Base-by-base conservation (phyloP, 2,888 invertebrate genomes). In the Synergus gifuensis region DNA sequence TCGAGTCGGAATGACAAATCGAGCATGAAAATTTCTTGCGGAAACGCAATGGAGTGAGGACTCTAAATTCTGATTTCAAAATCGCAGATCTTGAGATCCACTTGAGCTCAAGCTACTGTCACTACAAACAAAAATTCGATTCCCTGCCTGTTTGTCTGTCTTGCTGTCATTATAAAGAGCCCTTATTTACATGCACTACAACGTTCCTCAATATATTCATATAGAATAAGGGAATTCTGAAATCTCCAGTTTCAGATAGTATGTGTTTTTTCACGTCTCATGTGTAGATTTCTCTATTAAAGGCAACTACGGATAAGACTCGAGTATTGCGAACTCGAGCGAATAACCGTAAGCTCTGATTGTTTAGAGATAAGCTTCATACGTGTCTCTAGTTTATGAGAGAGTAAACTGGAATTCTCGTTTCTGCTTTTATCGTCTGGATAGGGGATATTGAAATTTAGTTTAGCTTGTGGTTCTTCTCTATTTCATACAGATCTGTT, bases 1-100 rank as follows among this genome's bases (percentile, higher is more conserved):
- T 40, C 28, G 28, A 3, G 28, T 54, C 36, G n/a, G n/a, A 49
- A n/a, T 54, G 73, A 54, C 73, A 73, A 73, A 73, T 73, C 54
- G 73, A 54, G 73, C 54, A 73, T 73, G 73, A 73, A 73, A 54
- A 73, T 73, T 54, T 73, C 18, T 73, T 73, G 54, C 36, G 49
- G 5, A 54, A 73, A 12, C 54, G 54, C 73, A 73, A 49, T 73
- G 49, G 54, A 54, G 73, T 36, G 54, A 73, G 54, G 73, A 54
- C 11, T 54, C 73, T 28, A 54, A 73, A 73, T 28, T 73, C n/a
- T n/a, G 54, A 73, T 73, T 73, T 54, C 54, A n/a, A 73, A 73
- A 73, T 73, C 73, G 36, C 73, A 36, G 36, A 73, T 73, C 36
- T 28, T 28, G 28, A 28, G 69, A 36, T 73, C 49, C 49, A 73